Conservation (phyloP, 2,797 vertebrate species). For the Silurus lanzhouensis region DNA sequence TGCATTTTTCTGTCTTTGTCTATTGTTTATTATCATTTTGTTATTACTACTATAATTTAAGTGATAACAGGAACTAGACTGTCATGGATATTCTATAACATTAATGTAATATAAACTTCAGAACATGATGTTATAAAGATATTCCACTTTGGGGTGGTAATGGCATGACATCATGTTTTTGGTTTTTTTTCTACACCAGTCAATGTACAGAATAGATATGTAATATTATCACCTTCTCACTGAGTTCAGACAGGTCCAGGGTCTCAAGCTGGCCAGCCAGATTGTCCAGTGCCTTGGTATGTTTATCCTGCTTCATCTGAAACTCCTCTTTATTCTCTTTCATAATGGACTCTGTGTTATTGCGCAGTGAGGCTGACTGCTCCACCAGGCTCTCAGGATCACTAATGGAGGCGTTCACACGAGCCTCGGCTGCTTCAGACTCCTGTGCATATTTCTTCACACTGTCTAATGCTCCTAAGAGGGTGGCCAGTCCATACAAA, state of each 20-base stretch:
- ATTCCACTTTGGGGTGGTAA: not conserved
- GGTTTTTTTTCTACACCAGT: not conserved
- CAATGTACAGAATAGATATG: not conserved
- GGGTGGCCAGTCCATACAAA: conserved; percentile 8
- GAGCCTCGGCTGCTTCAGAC: conserved; percentile 84
- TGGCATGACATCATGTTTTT: not conserved
- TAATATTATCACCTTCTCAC: conserved; percentile 78
- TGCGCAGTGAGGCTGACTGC: conserved; percentile 74
- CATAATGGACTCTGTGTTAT: conserved; percentile 81
- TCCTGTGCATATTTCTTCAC: conserved; percentile 87
- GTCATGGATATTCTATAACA: not conserved
- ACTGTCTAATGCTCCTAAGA: conserved; percentile 86
- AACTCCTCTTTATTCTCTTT: conserved; percentile 77
- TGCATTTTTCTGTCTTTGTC: not conserved
- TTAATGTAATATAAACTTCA: not conserved
- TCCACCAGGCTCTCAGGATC: conserved; percentile 72
- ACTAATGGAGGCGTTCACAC: conserved; percentile 81
- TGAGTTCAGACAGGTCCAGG: conserved; percentile 84
- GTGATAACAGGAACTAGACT: not conserved
- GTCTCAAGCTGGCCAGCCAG: conserved; percentile 89
- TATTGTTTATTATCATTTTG: not conserved
- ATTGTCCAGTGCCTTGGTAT: conserved; percentile 85
- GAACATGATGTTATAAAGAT: not conserved
- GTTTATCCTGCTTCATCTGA: conserved; percentile 79
- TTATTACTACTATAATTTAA: not conserved